Percentiles rank a stretch among this genome's conserved stretches.
These are phyloP conservation scores for Perithous albicinctus DNA, from an alignment of 2,888 invertebrate genomes.

Conservation along the genomic window DNA sequence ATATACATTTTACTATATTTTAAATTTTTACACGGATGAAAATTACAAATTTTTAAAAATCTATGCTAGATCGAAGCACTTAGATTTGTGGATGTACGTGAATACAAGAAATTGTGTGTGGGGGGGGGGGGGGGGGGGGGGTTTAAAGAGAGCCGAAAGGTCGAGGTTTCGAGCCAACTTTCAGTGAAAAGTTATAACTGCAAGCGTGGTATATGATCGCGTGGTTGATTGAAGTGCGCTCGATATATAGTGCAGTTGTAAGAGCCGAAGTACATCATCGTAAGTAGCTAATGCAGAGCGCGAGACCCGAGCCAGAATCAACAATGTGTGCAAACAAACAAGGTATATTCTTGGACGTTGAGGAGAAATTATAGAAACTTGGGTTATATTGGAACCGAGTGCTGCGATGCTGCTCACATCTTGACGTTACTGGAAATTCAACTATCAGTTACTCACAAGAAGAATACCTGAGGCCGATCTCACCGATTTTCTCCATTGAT, in stretches of 20 bases:
- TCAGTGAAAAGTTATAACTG: slow-evolving; percentile 28
- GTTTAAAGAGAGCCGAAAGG: too few species aligned
- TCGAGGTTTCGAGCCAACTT: slow-evolving; percentile 45
- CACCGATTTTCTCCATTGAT: too few species aligned
- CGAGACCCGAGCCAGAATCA: slow-evolving; percentile 51
- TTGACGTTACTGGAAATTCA: slow-evolving; percentile 43
- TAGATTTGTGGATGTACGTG: too few species aligned
- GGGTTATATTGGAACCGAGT: slow-evolving; percentile 55
- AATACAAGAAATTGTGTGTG: too few species aligned
- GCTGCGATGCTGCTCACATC: slow-evolving; percentile 9
- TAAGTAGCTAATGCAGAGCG: not conserved
- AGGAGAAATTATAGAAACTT: slow-evolving; percentile 61
- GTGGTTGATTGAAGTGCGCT: slow-evolving; percentile 44
- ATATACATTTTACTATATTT: too few species aligned
- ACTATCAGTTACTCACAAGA: too few species aligned
- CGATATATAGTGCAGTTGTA: slow-evolving; percentile 32
- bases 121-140: too few species aligned
- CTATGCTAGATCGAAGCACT: too few species aligned
- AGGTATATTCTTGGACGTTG: slow-evolving; percentile 54
- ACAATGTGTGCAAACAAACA: slow-evolving; percentile 66
- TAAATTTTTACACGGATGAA: too few species aligned
- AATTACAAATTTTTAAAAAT: too few species aligned
- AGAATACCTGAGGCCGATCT: too few species aligned
- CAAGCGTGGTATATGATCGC: slow-evolving; percentile 36
- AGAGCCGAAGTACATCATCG: slow-evolving; percentile 42